A percentile compares a stretch with the other conserved stretches of the same genome.
Conservation (phyloP, 2,113 vertebrate species). For the Morone chrysops region DNA sequence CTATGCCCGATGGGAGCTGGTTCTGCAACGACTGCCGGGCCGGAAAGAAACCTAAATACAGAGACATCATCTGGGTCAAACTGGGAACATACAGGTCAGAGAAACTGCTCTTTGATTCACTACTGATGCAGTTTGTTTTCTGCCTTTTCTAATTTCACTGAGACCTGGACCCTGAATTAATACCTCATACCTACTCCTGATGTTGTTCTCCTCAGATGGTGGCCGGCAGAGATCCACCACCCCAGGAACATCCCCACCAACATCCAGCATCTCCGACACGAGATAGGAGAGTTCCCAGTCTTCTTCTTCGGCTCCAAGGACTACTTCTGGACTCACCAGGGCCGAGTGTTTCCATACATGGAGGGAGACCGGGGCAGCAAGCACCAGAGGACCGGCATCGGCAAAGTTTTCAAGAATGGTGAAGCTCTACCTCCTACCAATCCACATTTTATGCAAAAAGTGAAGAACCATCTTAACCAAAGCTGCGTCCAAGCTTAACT, state of each 20-base stretch:
- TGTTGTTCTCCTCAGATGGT: slow-evolving; percentile 87
- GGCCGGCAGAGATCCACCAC: slow-evolving; percentile 98
- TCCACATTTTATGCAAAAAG: background rate
- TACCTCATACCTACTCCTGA: accelerated
- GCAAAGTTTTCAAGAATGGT: slow-evolving; percentile 98
- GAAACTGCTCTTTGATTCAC: background rate
- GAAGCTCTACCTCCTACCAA: slow-evolving; percentile 7
- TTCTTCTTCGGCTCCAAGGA: slow-evolving; percentile 99
- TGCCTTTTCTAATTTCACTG: no score
- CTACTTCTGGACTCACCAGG: slow-evolving; percentile 99
- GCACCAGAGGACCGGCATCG: slow-evolving; percentile 92
- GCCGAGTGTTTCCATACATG: slow-evolving; percentile 97
- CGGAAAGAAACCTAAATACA: slow-evolving; percentile 95
- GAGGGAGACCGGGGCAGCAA: slow-evolving; percentile 96
- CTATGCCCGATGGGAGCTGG: slow-evolving; percentile 99
- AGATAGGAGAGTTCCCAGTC: slow-evolving; percentile 98
- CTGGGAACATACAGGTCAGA: slow-evolving; percentile 95
- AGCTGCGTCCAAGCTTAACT: background rate
- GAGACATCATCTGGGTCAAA: slow-evolving; percentile 99
- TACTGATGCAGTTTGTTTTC: background rate
- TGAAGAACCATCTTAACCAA: background rate
- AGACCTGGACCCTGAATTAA: background rate
- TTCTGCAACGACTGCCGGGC: slow-evolving; percentile 97
- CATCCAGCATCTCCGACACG: slow-evolving; percentile 98
- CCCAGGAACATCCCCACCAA: slow-evolving; percentile 96